These are phyloP conservation scores for Dipus sagitta DNA, from an alignment of 2,797 vertebrate species.

Conservation along the genomic window DNA sequence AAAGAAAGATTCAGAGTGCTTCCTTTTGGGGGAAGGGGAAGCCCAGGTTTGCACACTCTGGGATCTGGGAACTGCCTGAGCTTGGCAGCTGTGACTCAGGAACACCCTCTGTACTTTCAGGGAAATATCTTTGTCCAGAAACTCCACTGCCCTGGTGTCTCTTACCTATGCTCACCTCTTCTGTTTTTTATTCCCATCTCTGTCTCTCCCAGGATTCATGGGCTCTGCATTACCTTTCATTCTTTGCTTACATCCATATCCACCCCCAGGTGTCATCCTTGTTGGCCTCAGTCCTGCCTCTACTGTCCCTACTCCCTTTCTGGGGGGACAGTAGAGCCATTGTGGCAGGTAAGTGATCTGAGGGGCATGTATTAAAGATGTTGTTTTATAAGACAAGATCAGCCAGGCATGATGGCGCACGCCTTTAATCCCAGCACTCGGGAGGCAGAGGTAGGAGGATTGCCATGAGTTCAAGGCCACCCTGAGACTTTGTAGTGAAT, in stretches of 20 bases:
- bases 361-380: not conserved
- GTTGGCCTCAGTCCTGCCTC: not conserved
- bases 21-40: not conserved
- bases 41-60: not conserved
- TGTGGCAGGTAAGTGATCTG: too few species aligned
- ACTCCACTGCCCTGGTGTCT: too few species aligned
- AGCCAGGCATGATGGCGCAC: too few species aligned
- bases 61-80: not conserved
- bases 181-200: rapidly evolving
- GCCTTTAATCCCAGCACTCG: too few species aligned
- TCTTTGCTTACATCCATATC: not conserved
- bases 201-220: not conserved
- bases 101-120: not conserved
- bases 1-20: not conserved
- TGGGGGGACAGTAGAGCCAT: not conserved
- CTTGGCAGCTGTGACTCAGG: not conserved
- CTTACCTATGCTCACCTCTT: not conserved
- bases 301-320: not conserved
- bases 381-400: not conserved
- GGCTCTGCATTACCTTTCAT: rapidly evolving
- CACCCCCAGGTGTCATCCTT: not conserved
- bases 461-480: too few species aligned
- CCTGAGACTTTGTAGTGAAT: too few species aligned
- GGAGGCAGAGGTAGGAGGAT: too few species aligned
- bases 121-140: too few species aligned